phyloP scores from a whole-genome alignment of 2,888 invertebrate genomes.

The Omphaloscelis lunosa region DNA sequence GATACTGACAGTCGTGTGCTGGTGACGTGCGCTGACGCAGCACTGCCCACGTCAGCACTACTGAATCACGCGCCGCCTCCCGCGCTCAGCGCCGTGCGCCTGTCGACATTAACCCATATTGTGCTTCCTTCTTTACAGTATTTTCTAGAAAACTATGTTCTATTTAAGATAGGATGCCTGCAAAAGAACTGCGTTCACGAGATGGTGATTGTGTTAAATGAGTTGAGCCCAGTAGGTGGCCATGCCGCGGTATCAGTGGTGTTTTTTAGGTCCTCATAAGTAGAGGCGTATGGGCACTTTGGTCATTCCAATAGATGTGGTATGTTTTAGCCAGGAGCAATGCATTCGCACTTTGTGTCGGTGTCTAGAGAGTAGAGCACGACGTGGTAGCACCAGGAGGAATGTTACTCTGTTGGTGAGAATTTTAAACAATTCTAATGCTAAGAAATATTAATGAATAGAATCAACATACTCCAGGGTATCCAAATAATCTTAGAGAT shows the following conservation, averaged over 20 bases:
- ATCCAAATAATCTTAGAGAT: background rate
- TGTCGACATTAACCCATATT: slow-evolving; percentile 36
- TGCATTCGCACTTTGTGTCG: background rate
- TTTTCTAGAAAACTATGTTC: slow-evolving; percentile 26
- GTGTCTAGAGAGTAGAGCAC: background rate
- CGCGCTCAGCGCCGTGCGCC: slow-evolving; percentile 25
- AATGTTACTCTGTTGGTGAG: background rate
- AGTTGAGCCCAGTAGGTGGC: background rate
- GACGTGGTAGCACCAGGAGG: background rate
- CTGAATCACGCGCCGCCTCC: slow-evolving; percentile 81
- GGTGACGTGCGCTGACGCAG: slow-evolving; percentile 84
- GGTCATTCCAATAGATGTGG: background rate
- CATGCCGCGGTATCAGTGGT: background rate
- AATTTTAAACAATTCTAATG: background rate
- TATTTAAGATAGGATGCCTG: background rate
- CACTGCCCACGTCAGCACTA: slow-evolving; percentile 83
- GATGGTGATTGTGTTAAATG: background rate
- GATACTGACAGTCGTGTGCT: slow-evolving; percentile 71
- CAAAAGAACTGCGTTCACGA: background rate
- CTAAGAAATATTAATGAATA: background rate
- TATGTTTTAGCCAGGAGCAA: background rate
- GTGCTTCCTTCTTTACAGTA: slow-evolving; percentile 31
- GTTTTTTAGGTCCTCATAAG: background rate
- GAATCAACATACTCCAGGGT: background rate
- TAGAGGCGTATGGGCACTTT: background rate